These are phyloP conservation scores for Xylophagus ater DNA, from an alignment of 2,888 invertebrate genomes.

Conservation along the genomic window DNA sequence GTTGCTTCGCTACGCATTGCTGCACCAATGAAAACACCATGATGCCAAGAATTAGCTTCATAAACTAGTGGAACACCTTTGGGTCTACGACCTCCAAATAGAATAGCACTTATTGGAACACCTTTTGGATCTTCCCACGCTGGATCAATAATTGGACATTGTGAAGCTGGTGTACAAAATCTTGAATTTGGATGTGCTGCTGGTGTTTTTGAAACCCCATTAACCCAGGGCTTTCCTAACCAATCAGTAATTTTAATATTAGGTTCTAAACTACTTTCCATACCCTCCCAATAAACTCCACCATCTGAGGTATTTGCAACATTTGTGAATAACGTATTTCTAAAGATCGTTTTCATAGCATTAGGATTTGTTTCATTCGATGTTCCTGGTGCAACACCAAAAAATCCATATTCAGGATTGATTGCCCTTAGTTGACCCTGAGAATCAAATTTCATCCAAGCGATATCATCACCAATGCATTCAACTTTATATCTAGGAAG, in stretches of 20 bases:
- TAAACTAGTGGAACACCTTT: constrained; percentile 89
- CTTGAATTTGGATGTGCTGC: constrained; percentile 98
- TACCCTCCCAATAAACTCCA: constrained; percentile 96
- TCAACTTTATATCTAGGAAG: constrained; percentile 85
- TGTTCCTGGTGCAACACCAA: constrained; percentile 96
- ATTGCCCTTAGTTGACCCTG: constrained; percentile 86
- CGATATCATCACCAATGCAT: constrained; percentile 96
- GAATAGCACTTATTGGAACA: constrained; percentile 91
- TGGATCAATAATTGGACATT: constrained; percentile 92
- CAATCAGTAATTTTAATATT: constrained; percentile 64
- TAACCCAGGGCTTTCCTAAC: constrained; percentile 68
- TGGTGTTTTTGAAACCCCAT: constrained; percentile 53
- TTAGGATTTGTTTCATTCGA: constrained; percentile 87
- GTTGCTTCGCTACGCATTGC: constrained; percentile 94
- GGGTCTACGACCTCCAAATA: constrained; percentile 94
- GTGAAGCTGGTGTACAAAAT: constrained; percentile 89
- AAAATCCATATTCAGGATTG: constrained; percentile 98
- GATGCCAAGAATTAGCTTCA: constrained; percentile 86
- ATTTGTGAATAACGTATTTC: constrained; percentile 94
- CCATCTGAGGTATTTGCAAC: constrained; percentile 93
- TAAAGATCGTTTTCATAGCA: constrained; percentile 87
- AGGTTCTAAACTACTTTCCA: constrained; percentile 62
- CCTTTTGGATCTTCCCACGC: constrained; percentile 89
- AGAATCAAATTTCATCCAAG: constrained; percentile 94
- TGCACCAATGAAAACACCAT: constrained; percentile 93